These are phyloP conservation scores for Drosophila funebris DNA, from an alignment of 1,140 invertebrate species.

Conservation along the genomic window DNA sequence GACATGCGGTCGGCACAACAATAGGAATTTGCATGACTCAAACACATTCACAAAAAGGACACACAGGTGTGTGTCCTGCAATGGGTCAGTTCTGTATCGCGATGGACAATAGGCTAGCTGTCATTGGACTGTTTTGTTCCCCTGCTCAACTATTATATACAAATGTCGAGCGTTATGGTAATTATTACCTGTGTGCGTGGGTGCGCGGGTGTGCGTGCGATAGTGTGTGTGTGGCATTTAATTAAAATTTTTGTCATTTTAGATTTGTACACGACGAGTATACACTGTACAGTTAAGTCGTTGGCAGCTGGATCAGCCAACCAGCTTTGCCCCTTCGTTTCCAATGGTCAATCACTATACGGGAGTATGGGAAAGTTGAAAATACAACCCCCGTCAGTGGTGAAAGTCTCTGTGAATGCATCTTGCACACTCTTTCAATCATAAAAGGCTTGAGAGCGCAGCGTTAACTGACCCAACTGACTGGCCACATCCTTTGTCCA, in stretches of 20 bases:
- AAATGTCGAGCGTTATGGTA: slow-evolving; percentile 35
- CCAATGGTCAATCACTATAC: slow-evolving; percentile 4
- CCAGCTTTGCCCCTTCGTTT: background rate
- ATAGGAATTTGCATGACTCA: slow-evolving; percentile 52
- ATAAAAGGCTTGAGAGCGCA: slow-evolving; percentile 25
- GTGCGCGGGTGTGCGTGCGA: background rate
- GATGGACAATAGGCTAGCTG: background rate
- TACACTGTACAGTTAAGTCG: background rate
- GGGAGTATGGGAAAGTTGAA: slow-evolving; percentile 4
- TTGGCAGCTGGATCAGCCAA: background rate
- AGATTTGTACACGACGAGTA: background rate
- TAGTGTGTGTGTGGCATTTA: slow-evolving; percentile 70
- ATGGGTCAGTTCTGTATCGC: slow-evolving; percentile 36
- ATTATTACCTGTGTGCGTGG: slow-evolving; percentile 56
- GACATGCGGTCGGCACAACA: slow-evolving; percentile 26
- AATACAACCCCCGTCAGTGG: background rate
- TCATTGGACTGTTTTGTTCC: slow-evolving; percentile 9
- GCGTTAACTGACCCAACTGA: slow-evolving; percentile 13
- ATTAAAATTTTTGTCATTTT: slow-evolving; percentile 40
- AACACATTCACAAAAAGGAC: slow-evolving; percentile 24
- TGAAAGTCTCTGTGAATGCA: slow-evolving; percentile 37
- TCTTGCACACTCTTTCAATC: slow-evolving; percentile 22
- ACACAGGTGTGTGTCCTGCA: slow-evolving; percentile 43
- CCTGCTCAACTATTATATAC: slow-evolving; percentile 3
- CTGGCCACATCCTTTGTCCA: slow-evolving; percentile 33